These are phyloP conservation scores for Heloderma charlesbogerti DNA, from an alignment of 2,113 vertebrate genomes.

Conservation along the genomic window DNA sequence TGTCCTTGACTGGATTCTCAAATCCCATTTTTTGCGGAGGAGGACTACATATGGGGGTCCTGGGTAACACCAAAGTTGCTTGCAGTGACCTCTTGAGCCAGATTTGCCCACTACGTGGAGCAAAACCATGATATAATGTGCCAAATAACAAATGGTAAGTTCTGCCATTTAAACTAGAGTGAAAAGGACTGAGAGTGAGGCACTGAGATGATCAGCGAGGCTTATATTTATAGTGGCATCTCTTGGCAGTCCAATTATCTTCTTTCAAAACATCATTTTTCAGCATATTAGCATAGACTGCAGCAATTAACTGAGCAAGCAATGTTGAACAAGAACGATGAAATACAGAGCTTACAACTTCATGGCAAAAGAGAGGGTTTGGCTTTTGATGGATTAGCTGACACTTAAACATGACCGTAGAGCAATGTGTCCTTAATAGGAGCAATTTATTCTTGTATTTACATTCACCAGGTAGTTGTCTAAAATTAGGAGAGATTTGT, in stretches of 20 bases:
- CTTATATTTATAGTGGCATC: not conserved
- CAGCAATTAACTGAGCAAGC: slow-evolving; percentile 3
- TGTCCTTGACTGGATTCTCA: not conserved
- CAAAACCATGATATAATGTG: not conserved
- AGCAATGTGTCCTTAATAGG: not conserved
- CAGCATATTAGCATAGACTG: slow-evolving; percentile 34
- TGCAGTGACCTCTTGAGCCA: not conserved
- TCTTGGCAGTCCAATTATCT: slow-evolving; percentile 6
- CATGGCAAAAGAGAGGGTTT: slow-evolving; percentile 25
- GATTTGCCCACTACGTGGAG: not conserved
- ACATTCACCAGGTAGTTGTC: rapidly evolving
- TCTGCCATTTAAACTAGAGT: not conserved
- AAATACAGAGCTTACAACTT: slow-evolving; percentile 23
- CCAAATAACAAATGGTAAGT: slow-evolving; percentile 21
- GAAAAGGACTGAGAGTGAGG: slow-evolving; percentile 15
- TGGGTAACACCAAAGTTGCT: not conserved
- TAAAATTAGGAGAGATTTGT: slow-evolving; percentile 11
- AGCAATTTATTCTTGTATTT: slow-evolving; percentile 42
- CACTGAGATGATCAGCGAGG: not conserved
- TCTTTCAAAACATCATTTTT: not conserved
- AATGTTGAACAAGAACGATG: slow-evolving; percentile 22
- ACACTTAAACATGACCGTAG: not conserved
- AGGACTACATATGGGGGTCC: not conserved
- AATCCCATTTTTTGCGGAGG: not conserved
- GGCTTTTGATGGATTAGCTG: slow-evolving; percentile 10